Base-by-base conservation (phyloP, 2,888 invertebrate genomes). In the Lacanobia oleracea region DNA sequence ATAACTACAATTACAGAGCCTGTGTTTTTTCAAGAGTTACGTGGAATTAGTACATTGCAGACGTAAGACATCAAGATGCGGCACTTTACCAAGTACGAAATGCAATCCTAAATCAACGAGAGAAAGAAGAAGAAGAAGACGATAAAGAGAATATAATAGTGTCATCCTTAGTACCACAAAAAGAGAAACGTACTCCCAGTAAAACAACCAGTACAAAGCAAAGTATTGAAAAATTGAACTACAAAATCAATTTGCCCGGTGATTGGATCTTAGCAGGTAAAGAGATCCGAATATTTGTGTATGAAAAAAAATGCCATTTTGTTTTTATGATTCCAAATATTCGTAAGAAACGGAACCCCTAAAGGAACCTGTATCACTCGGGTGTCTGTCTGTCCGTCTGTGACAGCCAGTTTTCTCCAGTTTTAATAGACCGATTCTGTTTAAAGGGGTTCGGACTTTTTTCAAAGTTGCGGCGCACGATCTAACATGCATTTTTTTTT, bases 51-150 rank as follows among this genome's bases (percentile, higher is more conserved):
- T 59, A 43, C 9, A 27, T 86, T 87, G 23, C 70, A 95, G 95
- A 95, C 79, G 75, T 91, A 56, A 90, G 95, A 66, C 94, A 94
- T 62, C 95, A 94, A 89, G 95, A 95, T 70, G 88, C 92, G 53
- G 87, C 90, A 62, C 72, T 95, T 6, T 87, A 87, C 40, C 75
- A 89, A 1, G 91, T 95, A 2, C 89, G 88, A 74, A 88, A 94
- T 75, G 68, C 75, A 0, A 89, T 92, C 63, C 75, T 94, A 14
- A 88, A 87, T 21, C 23, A 75, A 0, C 67, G 1, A 21, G 5
- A 9, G 10, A n/a, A 21, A 12, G 14, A 48, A 4, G 18, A 37
- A 16, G 27, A 74, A 50, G 78, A 81, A 48, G 18, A 14, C 5
- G 65, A 64, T 14, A 59, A 40, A 9, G 50, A 40, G 12, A 51